Base-by-base conservation (phyloP, 2,888 invertebrate genomes). In the Busseola fusca region DNA sequence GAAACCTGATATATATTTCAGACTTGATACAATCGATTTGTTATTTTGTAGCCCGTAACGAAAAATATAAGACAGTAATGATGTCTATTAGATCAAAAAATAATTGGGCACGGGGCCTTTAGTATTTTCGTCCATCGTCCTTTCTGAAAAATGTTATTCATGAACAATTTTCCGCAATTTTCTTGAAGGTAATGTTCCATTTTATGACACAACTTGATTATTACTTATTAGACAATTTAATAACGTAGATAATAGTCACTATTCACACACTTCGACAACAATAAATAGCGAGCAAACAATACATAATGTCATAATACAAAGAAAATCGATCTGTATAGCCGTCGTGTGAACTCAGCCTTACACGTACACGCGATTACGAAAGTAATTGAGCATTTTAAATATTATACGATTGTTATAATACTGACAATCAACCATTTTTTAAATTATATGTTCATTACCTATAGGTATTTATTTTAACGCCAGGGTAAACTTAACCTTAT, bases 321-420 rank as follows among this genome's bases (percentile, higher is more conserved):
- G 64, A 78, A 78, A 69, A 79, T 71, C 56, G 69, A 69, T 68
- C 65, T 65, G 62, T 76, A 72, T 69, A 63, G 65, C 50, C 56
- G 34, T 65, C 74, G 68, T 83, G 83, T 77, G 83, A 77, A 82
- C 37, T 54, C 50, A 70, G 74, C 60, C 45, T 69, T 67, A 73
- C 54, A 69, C 69, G 5, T 4, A 4, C 7, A 75, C 62, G n/a
- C n/a, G 73, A 69, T 83, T 78, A 67, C 70, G 62, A 80, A 80
- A 81, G 40, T 72, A 45, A 76, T 70, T 64, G 27, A 64, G 59
- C 52, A 54, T 69, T 74, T 74, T 45, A 66, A 63, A 58, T 78
- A 40, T 74, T 64, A 76, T 52, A 18, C 65, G 60, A 65, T 76
- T 52, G 59, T 62, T 66, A 64, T 30, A 59, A 64, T n/a, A 69